Conservation (phyloP, 2,888 invertebrate genomes). For the Endotricha flammealis region DNA sequence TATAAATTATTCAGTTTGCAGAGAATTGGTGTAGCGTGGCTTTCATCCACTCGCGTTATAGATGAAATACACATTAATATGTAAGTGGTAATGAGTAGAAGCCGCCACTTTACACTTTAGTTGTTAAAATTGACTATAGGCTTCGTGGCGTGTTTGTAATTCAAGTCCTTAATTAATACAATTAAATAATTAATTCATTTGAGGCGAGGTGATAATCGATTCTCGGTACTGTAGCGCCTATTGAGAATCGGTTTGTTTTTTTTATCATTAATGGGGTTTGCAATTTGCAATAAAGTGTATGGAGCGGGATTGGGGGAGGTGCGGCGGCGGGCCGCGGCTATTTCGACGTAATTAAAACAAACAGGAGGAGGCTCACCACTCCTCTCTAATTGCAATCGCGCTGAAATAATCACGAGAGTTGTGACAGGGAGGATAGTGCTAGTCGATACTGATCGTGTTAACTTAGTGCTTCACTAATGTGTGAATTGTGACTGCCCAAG, state of each 20-base stretch:
- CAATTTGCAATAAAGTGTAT: conserved; percentile 65
- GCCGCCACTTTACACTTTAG: no score
- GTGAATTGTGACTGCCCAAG: conserved; percentile 1
- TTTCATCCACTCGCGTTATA: no score
- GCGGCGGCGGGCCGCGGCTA: conserved; percentile 42
- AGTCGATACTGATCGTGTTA: conserved; percentile 21
- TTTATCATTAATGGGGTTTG: conserved; percentile 58
- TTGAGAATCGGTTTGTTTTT: conserved; percentile 48
- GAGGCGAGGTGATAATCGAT: conserved; percentile 10
- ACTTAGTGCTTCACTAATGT: conserved; percentile 8
- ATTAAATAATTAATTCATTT: not conserved
- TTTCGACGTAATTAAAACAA: conserved; percentile 76
- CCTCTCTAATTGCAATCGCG: conserved; percentile 73
- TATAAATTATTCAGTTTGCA: no score
- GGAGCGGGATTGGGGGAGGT: conserved; percentile 25
- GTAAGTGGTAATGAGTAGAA: no score
- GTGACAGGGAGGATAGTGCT: conserved; percentile 42
- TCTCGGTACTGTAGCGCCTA: conserved; percentile 27
- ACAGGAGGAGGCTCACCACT: conserved; percentile 69
- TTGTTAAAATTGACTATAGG: no score
- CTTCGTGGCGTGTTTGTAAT: not conserved
- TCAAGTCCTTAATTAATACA: not conserved
- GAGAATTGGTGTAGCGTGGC: no score
- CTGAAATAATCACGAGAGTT: conserved; percentile 69
- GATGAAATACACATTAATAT: no score